phyloP scores from a whole-genome alignment of 2,113 vertebrate genomes.

The Steatornis caripensis region DNA sequence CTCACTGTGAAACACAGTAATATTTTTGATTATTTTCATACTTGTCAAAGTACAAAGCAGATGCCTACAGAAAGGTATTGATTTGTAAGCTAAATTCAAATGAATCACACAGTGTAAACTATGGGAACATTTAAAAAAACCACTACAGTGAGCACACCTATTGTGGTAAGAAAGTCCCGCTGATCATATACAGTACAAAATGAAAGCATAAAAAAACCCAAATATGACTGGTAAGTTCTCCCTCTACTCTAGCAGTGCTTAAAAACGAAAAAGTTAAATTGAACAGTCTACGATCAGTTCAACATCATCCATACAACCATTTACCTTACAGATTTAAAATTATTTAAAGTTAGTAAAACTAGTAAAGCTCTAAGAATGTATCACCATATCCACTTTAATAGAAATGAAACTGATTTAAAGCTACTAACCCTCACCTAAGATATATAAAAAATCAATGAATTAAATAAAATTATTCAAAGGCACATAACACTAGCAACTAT shows the following conservation, averaged over 20 bases:
- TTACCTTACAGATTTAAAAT: neutral
- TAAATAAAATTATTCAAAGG: neutral
- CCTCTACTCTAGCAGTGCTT: neutral
- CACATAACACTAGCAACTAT: slow-evolving; percentile 28
- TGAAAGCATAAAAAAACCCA: neutral
- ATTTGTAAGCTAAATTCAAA: slow-evolving; percentile 19
- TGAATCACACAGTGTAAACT: neutral
- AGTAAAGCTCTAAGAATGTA: neutral
- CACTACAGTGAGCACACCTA: neutral
- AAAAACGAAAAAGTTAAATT: neutral
- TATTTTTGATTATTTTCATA: slow-evolving; percentile 22
- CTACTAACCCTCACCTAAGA: neutral
- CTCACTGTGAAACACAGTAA: neutral
- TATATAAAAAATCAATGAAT: neutral
- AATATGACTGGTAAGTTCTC: neutral
- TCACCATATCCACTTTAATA: neutral
- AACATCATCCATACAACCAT: neutral
- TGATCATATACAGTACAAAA: neutral
- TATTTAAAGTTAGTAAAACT: neutral
- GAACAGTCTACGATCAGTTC: neutral
- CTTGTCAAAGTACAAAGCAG: slow-evolving; percentile 10
- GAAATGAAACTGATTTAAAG: slow-evolving; percentile 4
- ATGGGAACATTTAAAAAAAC: neutral
- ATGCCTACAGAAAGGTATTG: neutral
- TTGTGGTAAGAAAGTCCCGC: neutral